These are phyloP conservation scores for Reticulitermes speratus DNA, from an alignment of 1,140 invertebrate species.

Conservation along the genomic window DNA sequence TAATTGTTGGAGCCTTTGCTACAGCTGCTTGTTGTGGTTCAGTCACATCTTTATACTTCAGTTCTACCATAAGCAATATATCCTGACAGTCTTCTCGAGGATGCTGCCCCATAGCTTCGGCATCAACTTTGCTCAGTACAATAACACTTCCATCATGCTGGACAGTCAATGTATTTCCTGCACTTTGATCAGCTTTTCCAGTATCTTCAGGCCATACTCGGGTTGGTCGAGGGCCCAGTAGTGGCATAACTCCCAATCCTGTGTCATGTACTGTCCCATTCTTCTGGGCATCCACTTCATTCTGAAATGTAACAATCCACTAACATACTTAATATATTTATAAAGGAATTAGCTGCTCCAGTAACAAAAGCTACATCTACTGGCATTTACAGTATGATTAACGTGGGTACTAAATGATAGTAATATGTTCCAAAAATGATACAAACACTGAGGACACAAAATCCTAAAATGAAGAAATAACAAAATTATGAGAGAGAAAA, in stretches of 20 bases:
- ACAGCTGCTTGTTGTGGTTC: slow-evolving; percentile 11
- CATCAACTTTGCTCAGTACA: slow-evolving; percentile 37
- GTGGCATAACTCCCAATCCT: background rate
- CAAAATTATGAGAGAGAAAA: too few species aligned
- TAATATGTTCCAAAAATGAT: too few species aligned
- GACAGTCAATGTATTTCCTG: slow-evolving; percentile 24
- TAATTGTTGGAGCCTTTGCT: slow-evolving; percentile 16
- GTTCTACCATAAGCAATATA: slow-evolving; percentile 39
- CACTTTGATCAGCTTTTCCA: slow-evolving; percentile 18
- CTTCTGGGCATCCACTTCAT: background rate
- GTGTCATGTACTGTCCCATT: slow-evolving; percentile 10
- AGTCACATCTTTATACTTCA: slow-evolving; percentile 39
- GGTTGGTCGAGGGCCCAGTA: background rate
- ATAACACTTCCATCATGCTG: slow-evolving; percentile 35
- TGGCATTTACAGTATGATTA: too few species aligned
- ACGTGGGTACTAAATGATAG: too few species aligned
- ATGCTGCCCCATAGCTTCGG: background rate
- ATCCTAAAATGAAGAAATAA: too few species aligned
- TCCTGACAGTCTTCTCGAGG: slow-evolving; percentile 34
- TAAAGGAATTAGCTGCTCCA: too few species aligned
- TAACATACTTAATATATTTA: background rate
- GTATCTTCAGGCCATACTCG: slow-evolving; percentile 22
- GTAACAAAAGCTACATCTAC: too few species aligned
- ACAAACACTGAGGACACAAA: too few species aligned
- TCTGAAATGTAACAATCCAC: background rate